A percentile compares a stretch with the other conserved stretches of the same genome.
Conservation (phyloP, 2,797 vertebrate species). For the Catostomus latipinnis region DNA sequence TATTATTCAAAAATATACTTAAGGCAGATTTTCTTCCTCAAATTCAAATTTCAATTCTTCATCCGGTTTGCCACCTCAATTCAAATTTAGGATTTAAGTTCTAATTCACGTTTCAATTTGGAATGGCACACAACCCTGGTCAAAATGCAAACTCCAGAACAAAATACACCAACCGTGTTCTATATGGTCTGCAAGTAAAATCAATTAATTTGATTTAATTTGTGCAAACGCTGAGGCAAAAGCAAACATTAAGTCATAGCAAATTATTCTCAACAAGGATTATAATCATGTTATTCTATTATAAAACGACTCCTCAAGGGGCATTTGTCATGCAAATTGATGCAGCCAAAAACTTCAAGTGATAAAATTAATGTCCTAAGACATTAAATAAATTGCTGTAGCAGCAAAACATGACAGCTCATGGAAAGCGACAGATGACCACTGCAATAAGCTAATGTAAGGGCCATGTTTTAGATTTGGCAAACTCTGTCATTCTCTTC, state of each 20-base stretch:
- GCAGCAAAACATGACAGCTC: constrained; percentile 31
- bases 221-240: constrained; percentile 36
- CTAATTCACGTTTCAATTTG: neutral
- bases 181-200: neutral
- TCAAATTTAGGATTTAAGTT: too few relatives aligned
- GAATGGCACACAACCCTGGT: neutral
- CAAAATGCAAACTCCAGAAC: neutral
- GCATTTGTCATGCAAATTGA: constrained; percentile 46
- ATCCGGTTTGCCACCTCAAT: too few relatives aligned
- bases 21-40: too few relatives aligned
- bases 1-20: too few relatives aligned
- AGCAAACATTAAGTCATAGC: constrained; percentile 32
- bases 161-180: neutral
- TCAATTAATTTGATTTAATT: constrained; percentile 26
- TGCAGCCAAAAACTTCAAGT: constrained; percentile 37
- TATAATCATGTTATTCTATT: constrained; percentile 44
- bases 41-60: too few relatives aligned
- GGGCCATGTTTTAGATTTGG: constrained; percentile 21
- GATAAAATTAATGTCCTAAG: constrained; percentile 48
- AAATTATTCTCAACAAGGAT: constrained; percentile 36
- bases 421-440: constrained; percentile 54
- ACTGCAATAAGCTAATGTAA: constrained; percentile 54
- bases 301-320: constrained; percentile 10
- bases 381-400: constrained; percentile 51
- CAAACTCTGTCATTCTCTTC: constrained; percentile 30